Evolutionary conservation across 2,797 vertebrate species (phyloP), one percentile per base, ranked within the genome.

Genomic region (Gambusia yucatana): DNA sequence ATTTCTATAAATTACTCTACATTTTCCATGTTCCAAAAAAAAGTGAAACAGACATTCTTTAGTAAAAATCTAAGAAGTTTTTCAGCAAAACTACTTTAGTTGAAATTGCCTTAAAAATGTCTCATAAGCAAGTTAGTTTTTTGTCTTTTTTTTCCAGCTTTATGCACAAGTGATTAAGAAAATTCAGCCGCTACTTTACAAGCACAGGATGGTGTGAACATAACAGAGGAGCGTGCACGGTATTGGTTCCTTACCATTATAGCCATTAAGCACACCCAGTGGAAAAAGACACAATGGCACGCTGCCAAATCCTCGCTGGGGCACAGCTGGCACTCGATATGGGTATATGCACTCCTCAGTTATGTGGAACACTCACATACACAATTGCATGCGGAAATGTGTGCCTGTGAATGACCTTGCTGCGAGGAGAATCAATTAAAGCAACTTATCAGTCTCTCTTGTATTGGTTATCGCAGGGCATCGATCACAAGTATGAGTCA

Each of bases 281-380:
- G 91, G 94, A 94, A 89, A 43, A 91, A 88, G 92, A 92, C 89
- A 88, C 88, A 63, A 80, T 95, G 95, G 95, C 94, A 91, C 43
- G 13, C 88, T 92, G 95, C 95, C 95, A 95, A 89, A 73, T 87
- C 89, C 86, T 92, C 88, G 83, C 80, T 87, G 92, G 94, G 93
- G 86, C 94, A 94, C 95, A 95, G 94, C 95, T 95, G 95, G 93
- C 91, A 90, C 89, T 93, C 83, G 93, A 94, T 94, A 94, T 93
- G 94, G 94, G 87, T 94, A 88, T 91, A 92, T 94, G 94, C 94
- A 88, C 93, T 93, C 88, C 91, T 93, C 88, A 92, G 91, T 94
- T 94, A 93, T 92, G 87, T 93, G 89, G 85, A 92, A 92, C 88
- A 83, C 88, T 71, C 77, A 79, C 82, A 87, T 85, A 87, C 88